phyloP scores from a whole-genome alignment of 2,797 vertebrate genomes.

The Phataginus tetradactyla region DNA sequence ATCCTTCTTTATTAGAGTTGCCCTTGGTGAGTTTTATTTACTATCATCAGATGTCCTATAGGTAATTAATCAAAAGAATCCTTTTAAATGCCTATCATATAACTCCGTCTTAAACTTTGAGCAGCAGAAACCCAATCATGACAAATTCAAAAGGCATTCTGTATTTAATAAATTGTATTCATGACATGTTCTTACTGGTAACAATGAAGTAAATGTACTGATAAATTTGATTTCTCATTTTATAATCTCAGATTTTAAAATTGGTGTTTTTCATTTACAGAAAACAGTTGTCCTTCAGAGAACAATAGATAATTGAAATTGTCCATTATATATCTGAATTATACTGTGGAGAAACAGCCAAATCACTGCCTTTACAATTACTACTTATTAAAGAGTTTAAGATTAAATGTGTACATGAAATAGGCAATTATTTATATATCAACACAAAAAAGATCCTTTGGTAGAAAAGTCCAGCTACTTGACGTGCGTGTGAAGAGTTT shows the following conservation, averaged over 20 bases:
- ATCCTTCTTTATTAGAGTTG: background rate
- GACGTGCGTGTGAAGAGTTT: background rate
- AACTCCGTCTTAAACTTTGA: background rate
- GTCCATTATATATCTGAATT: background rate
- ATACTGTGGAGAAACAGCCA: background rate
- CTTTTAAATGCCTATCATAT: background rate
- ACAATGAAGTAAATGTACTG: background rate
- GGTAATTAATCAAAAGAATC: background rate
- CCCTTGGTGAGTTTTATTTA: background rate
- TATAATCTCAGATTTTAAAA: constrained; percentile 3
- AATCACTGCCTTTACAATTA: background rate
- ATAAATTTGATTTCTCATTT: background rate
- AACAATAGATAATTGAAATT: background rate
- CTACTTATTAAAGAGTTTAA: background rate
- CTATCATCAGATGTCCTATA: background rate
- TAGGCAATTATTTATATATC: background rate
- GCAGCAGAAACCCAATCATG: background rate
- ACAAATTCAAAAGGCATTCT: background rate
- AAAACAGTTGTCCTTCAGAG: background rate
- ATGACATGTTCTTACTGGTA: background rate
- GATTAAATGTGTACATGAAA: background rate
- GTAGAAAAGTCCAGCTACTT: background rate
- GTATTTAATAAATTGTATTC: background rate
- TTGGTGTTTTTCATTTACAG: background rate
- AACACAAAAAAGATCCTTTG: background rate